Conservation (phyloP, 1,140 invertebrate genomes). For the Drosophila serrata region DNA sequence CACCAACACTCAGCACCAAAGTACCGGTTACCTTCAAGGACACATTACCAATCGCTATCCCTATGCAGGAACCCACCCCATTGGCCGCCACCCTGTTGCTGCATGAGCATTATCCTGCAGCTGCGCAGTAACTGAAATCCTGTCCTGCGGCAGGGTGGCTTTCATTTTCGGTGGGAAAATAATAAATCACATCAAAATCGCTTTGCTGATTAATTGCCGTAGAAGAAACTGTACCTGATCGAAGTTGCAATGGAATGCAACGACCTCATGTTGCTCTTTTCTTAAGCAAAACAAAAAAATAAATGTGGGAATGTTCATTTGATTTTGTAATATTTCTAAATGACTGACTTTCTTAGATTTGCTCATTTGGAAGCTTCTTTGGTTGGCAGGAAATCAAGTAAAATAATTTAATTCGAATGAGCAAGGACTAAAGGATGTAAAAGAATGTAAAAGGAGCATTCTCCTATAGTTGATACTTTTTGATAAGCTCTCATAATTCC, state of each 20-base stretch:
- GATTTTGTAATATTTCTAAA: conserved; percentile 25
- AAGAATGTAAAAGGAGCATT: conserved; percentile 17
- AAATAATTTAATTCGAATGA: conserved; percentile 46
- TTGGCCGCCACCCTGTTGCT: conserved; percentile 45
- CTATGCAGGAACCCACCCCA: conserved; percentile 44
- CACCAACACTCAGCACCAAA: conserved; percentile 1
- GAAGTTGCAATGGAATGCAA: conserved; percentile 50
- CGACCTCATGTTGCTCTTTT: conserved; percentile 71
- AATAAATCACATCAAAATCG: conserved; percentile 49
- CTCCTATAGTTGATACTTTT: conserved; percentile 24
- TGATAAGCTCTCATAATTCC: conserved; percentile 24
- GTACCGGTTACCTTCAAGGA: conserved; percentile 56
- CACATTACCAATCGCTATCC: conserved; percentile 22
- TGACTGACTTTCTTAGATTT: conserved; percentile 20
- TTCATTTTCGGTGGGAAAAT: conserved; percentile 69
- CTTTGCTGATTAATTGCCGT: conserved; percentile 62
- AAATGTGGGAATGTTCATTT: conserved; percentile 61
- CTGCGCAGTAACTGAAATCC: conserved; percentile 70
- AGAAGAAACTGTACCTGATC: conserved; percentile 60
- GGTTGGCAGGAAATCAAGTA: conserved; percentile 47
- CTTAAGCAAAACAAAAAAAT: neutral
- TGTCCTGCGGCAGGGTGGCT: conserved; percentile 58
- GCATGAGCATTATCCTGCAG: conserved; percentile 52
- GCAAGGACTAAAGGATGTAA: conserved; percentile 5
- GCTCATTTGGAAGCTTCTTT: conserved; percentile 44